Base-by-base conservation (phyloP, 1,140 invertebrate genomes). In the Hyles euphorbiae region DNA sequence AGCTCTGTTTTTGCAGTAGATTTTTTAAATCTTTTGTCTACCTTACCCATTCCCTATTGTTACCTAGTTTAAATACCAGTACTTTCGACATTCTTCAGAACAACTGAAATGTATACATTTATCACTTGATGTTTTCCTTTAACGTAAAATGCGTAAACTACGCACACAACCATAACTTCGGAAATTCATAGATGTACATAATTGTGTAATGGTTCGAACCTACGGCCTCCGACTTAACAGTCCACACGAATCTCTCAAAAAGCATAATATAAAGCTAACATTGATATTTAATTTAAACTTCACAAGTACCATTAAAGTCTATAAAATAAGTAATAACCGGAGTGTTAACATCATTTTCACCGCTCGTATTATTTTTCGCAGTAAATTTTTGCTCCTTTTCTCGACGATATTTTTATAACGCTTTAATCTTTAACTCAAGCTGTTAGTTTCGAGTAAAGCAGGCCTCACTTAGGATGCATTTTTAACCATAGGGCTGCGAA, bases 401-500 rank as follows among this genome's bases (percentile, higher is more conserved):
- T 67, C 52, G 53, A 61, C 55, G 56, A 65, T 66, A 73, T 65
- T 73, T 74, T 70, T 70, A 66, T 70, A 70, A 61, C 58, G 57
- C 60, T 64, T 54, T 64, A 67, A 70, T 66, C 65, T 65, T 62
- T 47, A 61, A 51, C 10, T 46, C 61, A 50, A 46, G 63, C 72
- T 63, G 63, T 72, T 65, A 65, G 68, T 65, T 64, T 56, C 58
- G 61, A 71, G 60, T 57, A 61, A 72, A 44, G 45, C 59, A 60
- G 55, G 66, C 65, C 64, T 66, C 56, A 70, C 63, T 71, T 68
- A 73, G 63, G 58, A 68, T 70, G 52, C 56, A 60, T 68, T 68
- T 74, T 69, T 76, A 78, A 76, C 57, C 40, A 73, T 36, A 73
- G 70, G 74, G 72, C 53, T 73, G 67, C 55, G n/a, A 44, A 52